Evolutionary conservation across 2,888 invertebrate species (phyloP).

Genomic region (Amaurobius ferox): DNA sequence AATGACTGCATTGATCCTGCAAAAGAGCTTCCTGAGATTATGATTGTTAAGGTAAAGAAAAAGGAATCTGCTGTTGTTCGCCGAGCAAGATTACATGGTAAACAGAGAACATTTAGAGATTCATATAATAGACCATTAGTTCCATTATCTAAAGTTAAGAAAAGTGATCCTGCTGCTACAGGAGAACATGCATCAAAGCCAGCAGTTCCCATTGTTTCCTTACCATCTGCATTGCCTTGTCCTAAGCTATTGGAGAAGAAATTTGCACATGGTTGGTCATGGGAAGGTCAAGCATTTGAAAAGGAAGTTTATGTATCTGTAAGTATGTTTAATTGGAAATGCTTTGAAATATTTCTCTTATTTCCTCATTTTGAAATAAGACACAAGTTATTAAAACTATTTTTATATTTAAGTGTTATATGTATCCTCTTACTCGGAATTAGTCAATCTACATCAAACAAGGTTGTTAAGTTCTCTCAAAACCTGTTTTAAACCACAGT

Average conservation of each 20-base stretch:
- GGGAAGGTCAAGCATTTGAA: slow-evolving; percentile 90
- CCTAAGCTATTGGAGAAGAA: slow-evolving; percentile 54
- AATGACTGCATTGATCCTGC: background rate
- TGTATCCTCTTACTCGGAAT: too few relatives aligned
- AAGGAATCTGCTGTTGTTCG: slow-evolving; percentile 63
- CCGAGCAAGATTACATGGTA: slow-evolving; percentile 59
- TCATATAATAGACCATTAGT: slow-evolving; percentile 58
- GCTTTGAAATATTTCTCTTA: too few relatives aligned
- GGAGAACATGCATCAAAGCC: slow-evolving; percentile 26
- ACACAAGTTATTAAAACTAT: too few relatives aligned
- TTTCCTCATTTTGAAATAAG: too few relatives aligned
- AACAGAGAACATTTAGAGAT: slow-evolving; percentile 68
- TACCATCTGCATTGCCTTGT: slow-evolving; percentile 51
- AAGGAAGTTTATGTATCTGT: slow-evolving; percentile 92
- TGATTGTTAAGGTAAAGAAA: slow-evolving; percentile 43
- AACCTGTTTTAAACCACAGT: too few relatives aligned
- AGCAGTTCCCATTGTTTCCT: slow-evolving; percentile 34
- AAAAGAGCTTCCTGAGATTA: slow-evolving; percentile 40
- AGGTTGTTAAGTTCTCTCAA: too few relatives aligned
- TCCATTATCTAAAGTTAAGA: slow-evolving; percentile 42
- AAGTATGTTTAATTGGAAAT: slow-evolving; percentile 78
- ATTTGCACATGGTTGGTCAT: slow-evolving; percentile 95
- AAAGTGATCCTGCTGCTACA: slow-evolving; percentile 16
- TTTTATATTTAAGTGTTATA: too few relatives aligned
- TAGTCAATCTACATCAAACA: too few relatives aligned